Evolutionary conservation across 2,797 vertebrate species (phyloP).

Genomic region (Tangara arthus): DNA sequence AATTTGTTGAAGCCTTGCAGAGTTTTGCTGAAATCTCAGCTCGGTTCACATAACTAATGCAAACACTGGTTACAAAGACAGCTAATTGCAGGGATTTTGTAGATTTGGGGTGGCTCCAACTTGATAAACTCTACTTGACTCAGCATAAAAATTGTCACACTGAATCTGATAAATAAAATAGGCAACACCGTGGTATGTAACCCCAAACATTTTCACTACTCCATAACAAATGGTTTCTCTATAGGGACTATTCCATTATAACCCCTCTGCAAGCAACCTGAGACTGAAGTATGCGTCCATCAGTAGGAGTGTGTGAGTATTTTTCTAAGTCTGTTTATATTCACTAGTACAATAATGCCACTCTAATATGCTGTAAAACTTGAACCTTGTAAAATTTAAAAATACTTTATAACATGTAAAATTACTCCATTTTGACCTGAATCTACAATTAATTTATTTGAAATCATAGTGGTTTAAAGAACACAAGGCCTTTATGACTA

Average conservation of each 20-base stretch:
- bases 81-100: not conserved
- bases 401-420: not conserved
- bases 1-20: not conserved
- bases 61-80: not conserved
- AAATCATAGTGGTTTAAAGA: not conserved
- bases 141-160: not conserved
- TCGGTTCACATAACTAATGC: not conserved
- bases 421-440: not conserved
- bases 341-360: not conserved
- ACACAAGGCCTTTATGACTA: not conserved
- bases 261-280: not conserved
- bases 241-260: not conserved
- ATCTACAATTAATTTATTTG: not conserved
- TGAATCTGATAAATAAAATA: not conserved
- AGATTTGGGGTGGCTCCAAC: not conserved
- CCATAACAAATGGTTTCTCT: not conserved
- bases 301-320: not conserved
- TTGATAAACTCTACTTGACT: not conserved
- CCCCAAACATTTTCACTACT: not conserved
- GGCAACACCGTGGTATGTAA: fast-evolving
- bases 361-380: not conserved
- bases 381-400: not conserved
- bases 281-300: not conserved
- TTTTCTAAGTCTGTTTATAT: not conserved
- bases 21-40: not conserved